phyloP scores from a whole-genome alignment of 2,888 invertebrate genomes.

The Eilema caniola region DNA sequence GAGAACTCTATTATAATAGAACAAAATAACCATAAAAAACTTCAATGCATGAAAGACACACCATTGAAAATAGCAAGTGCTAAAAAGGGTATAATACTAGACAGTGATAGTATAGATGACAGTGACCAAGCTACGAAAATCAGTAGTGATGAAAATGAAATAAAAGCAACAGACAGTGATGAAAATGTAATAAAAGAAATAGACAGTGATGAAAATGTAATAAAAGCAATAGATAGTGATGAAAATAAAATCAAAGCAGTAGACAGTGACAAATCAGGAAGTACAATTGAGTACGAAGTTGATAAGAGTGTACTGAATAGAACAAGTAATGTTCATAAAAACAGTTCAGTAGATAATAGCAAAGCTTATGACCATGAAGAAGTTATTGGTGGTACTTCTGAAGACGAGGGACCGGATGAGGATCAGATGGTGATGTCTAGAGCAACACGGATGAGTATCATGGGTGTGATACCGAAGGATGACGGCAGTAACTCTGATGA shows the following conservation, averaged over 20 bases:
- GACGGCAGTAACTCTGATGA: slow-evolving; percentile 75
- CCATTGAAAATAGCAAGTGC: slow-evolving; percentile 65
- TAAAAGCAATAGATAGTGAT: neutral
- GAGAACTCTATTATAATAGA: slow-evolving; percentile 79
- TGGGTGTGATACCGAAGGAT: slow-evolving; percentile 77
- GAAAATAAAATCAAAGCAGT: neutral
- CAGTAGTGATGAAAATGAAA: slow-evolving; percentile 9
- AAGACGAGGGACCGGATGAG: slow-evolving; percentile 70
- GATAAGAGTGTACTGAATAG: slow-evolving; percentile 23
- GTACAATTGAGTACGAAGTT: slow-evolving; percentile 26
- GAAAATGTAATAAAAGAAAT: neutral
- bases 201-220: slow-evolving; percentile 8
- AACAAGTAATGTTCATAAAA: slow-evolving; percentile 15
- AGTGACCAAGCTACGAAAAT: slow-evolving; percentile 27
- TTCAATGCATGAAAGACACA: slow-evolving; percentile 72
- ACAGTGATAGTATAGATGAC: slow-evolving; percentile 42
- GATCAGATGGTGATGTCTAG: slow-evolving; percentile 80
- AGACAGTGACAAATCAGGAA: slow-evolving; percentile 18
- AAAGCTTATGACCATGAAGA: slow-evolving; percentile 37
- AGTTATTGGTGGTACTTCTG: slow-evolving; percentile 40
- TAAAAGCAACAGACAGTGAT: slow-evolving; percentile 8
- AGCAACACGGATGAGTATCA: slow-evolving; percentile 83
- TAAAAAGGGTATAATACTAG: slow-evolving; percentile 26
- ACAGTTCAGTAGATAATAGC: slow-evolving; percentile 23
- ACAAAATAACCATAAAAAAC: slow-evolving; percentile 68